Percentiles rank a stretch among this genome's conserved stretches.
Evolutionary conservation across 2,797 vertebrate genomes (phyloP).

Genomic region (Epinephelus awoara): DNA sequence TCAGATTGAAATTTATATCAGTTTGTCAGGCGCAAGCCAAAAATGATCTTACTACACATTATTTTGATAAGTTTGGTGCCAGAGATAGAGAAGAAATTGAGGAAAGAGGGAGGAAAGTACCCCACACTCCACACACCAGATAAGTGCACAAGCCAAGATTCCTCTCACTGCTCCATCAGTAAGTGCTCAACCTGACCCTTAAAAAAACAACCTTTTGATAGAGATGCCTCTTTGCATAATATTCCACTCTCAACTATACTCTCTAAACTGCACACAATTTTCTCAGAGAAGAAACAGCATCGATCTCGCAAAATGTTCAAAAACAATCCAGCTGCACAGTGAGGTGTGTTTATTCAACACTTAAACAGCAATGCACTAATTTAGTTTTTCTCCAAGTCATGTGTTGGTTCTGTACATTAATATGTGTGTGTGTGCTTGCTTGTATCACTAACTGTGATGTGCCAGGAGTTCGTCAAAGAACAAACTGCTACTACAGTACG

Average conservation of each 20-base stretch:
- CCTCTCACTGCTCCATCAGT: conserved; percentile 79
- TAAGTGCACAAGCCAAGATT: conserved; percentile 87
- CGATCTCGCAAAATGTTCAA: conserved; percentile 57
- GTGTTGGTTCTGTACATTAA: conserved; percentile 43
- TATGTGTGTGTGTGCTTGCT: conserved; percentile 25
- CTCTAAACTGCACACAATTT: conserved; percentile 64
- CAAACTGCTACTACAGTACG: conserved; percentile 51
- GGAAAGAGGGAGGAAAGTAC: conserved; percentile 83
- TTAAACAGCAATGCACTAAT: conserved; percentile 35
- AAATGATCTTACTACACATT: conserved; percentile 88
- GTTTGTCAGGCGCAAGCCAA: conserved; percentile 85
- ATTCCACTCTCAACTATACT: conserved; percentile 57
- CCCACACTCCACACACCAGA: conserved; percentile 83
- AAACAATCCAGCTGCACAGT: conserved; percentile 60
- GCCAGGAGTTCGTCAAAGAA: conserved; percentile 62
- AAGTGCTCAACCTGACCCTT: conserved; percentile 78
- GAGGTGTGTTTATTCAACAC: conserved; percentile 45
- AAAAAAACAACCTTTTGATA: conserved; percentile 61
- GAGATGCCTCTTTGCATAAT: conserved; percentile 80
- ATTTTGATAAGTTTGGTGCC: conserved; percentile 89
- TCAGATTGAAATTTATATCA: conserved; percentile 90
- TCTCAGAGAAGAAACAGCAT: conserved; percentile 67
- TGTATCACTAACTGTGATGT: conserved; percentile 34
- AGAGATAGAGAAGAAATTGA: conserved; percentile 87
- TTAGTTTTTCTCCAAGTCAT: conserved; percentile 11